Percentiles rank a stretch among this genome's conserved stretches.
Evolutionary conservation across 2,797 vertebrate genomes (phyloP).

Genomic region (Huso huso): DNA sequence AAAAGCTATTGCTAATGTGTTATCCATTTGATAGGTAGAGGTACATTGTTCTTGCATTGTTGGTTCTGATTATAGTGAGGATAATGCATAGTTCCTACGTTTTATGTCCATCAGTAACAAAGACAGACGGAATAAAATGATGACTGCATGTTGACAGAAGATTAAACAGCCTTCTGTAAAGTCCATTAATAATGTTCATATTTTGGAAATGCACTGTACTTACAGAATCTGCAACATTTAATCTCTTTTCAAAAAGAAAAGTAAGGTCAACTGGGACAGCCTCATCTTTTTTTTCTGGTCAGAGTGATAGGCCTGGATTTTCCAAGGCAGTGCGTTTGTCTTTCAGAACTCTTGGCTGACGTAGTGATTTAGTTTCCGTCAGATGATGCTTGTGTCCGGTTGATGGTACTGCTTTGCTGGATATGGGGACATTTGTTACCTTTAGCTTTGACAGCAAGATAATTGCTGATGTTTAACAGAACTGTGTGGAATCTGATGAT

Average conservation of each 20-base stretch:
- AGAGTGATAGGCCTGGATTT: conserved; percentile 87
- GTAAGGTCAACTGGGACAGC: conserved; percentile 75
- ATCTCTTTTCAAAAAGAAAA: conserved; percentile 73
- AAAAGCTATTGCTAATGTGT: conserved; percentile 42
- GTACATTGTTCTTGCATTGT: conserved; percentile 48
- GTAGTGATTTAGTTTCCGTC: conserved; percentile 89
- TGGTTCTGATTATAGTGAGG: conserved; percentile 50
- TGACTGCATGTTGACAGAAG: conserved; percentile 74
- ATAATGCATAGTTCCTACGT: conserved; percentile 64
- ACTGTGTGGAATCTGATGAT: conserved; percentile 89
- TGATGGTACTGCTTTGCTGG: conserved; percentile 90
- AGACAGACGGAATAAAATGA: conserved; percentile 74
- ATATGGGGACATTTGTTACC: conserved; percentile 96
- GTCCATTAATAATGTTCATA: conserved; percentile 92
- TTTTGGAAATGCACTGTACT: conserved; percentile 86
- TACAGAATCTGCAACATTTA: conserved; percentile 80
- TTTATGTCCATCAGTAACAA: conserved; percentile 72
- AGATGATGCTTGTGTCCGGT: conserved; percentile 87
- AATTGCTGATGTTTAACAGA: conserved; percentile 99
- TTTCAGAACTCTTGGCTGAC: conserved; percentile 84
- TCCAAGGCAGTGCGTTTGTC: conserved; percentile 90
- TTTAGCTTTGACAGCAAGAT: conserved; percentile 97
- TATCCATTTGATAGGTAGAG: conserved; percentile 40
- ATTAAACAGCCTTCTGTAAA: conserved; percentile 74
- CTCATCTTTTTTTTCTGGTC: conserved; percentile 55